Percentiles rank a stretch among this genome's conserved stretches.
These are phyloP conservation scores for Sturnus vulgaris DNA, from an alignment of 2,113 vertebrate species.

Conservation along the genomic window DNA sequence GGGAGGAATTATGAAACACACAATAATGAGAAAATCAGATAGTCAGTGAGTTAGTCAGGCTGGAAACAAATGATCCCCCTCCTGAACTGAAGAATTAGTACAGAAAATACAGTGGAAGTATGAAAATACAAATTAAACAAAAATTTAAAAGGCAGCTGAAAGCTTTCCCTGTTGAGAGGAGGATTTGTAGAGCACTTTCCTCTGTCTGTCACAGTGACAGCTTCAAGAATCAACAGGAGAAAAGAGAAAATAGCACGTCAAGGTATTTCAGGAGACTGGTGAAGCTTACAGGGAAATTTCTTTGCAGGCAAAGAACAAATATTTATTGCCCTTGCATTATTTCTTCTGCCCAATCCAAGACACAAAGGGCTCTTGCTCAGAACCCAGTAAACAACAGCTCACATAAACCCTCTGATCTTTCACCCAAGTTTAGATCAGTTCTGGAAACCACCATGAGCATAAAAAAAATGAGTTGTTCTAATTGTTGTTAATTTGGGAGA, in stretches of 20 bases:
- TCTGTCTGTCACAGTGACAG: conserved; percentile 22
- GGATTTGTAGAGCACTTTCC: not conserved
- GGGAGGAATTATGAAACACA: not conserved
- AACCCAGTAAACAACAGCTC: not conserved
- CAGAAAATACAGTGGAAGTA: not conserved
- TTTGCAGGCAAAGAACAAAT: not conserved
- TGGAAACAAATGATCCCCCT: not conserved
- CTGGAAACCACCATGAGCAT: not conserved
- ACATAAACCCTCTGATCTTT: not conserved
- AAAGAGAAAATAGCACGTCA: conserved; percentile 21
- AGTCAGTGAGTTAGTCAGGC: not conserved
- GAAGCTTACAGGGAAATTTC: conserved; percentile 20
- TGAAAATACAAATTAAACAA: not conserved
- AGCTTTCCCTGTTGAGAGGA: not conserved
- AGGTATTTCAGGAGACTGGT: conserved; percentile 3
- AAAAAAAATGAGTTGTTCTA: not conserved
- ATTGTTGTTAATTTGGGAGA: not conserved
- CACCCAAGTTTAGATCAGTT: not conserved
- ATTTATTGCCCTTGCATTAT: not conserved
- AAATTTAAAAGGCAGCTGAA: not conserved
- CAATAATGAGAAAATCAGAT: not conserved
- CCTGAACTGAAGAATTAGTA: not conserved
- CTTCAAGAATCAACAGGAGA: conserved; percentile 2
- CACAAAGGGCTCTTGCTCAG: not conserved
- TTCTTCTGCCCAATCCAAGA: not conserved